Conservation (phyloP, 2,888 invertebrate species). For the Hypselothyrea guttata region DNA sequence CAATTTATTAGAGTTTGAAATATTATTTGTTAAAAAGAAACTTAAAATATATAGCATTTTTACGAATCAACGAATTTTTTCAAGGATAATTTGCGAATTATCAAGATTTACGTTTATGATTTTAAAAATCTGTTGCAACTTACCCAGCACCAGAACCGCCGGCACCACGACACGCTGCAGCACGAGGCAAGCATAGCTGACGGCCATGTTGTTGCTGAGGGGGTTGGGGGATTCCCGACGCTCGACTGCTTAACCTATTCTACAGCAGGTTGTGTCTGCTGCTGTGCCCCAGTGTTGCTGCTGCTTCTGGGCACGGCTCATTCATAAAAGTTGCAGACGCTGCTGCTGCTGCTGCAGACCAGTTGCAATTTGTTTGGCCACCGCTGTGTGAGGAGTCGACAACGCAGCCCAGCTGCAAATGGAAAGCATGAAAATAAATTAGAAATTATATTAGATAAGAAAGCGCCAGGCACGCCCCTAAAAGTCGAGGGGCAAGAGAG, state of each 20-base stretch:
- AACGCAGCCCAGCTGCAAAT: conserved; percentile 59
- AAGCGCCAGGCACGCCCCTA: conserved; percentile 7
- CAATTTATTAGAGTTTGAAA: too few relatives aligned
- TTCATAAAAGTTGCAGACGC: conserved; percentile 69
- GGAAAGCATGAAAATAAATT: conserved; percentile 49
- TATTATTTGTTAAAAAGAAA: too few relatives aligned
- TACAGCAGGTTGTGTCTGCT: conserved; percentile 19
- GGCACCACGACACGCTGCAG: conserved; percentile 80
- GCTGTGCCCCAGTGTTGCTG: conserved; percentile 38
- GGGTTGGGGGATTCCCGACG: neutral
- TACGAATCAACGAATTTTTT: too few relatives aligned
- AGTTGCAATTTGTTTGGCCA: conserved; percentile 62
- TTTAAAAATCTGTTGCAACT: conserved; percentile 44
- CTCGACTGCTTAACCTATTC: neutral
- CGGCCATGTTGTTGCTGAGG: conserved; percentile 70
- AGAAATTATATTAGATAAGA: conserved; percentile 52
- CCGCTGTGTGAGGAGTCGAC: conserved; percentile 45
- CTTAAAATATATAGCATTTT: too few relatives aligned
- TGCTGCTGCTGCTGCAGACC: conserved; percentile 16
- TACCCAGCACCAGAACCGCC: conserved; percentile 80
- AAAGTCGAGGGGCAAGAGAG: neutral
- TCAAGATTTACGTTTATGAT: too few relatives aligned
- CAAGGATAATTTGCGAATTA: too few relatives aligned
- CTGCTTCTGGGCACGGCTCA: conserved; percentile 51
- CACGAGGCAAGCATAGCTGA: conserved; percentile 80